Evolutionary conservation across 2,797 vertebrate species (phyloP).

Genomic region (Tarsius wallacei): DNA sequence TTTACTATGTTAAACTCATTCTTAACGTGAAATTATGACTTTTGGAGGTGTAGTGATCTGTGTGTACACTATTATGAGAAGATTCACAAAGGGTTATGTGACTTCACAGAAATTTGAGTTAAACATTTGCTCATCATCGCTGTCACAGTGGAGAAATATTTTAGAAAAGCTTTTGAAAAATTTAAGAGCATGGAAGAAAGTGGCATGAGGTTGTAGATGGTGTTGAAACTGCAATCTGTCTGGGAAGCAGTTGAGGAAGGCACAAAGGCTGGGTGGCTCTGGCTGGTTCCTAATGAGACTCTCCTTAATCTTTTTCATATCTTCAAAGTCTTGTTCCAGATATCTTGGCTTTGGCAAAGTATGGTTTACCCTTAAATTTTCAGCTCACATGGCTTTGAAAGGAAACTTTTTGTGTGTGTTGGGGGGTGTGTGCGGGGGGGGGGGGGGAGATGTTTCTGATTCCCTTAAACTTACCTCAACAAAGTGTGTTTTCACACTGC

Average conservation of each 20-base stretch:
- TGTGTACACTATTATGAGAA: not conserved
- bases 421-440: not conserved
- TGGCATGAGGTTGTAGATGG: not conserved
- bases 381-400: constrained; percentile 52
- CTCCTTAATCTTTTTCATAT: not conserved
- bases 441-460: constrained; percentile 71
- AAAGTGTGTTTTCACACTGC: constrained; percentile 66
- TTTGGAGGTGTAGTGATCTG: not conserved
- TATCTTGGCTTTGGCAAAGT: constrained; percentile 60
- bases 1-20: not conserved
- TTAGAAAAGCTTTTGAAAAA: not conserved
- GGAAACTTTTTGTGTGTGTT: constrained; percentile 3
- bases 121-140: not conserved
- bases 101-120: not conserved
- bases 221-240: not conserved
- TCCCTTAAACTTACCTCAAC: constrained; percentile 80
- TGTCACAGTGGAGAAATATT: not conserved
- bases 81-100: not conserved
- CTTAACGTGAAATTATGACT: not conserved
- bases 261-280: not conserved
- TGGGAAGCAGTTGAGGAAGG: not conserved
- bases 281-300: not conserved
- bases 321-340: constrained; percentile 58
- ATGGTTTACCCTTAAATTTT: constrained; percentile 58
- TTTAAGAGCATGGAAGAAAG: not conserved